Evolutionary conservation across 2,113 vertebrate species (phyloP), one percentile per base, ranked within the genome.

Genomic region (Rhinolophus ferrumequinum): DNA sequence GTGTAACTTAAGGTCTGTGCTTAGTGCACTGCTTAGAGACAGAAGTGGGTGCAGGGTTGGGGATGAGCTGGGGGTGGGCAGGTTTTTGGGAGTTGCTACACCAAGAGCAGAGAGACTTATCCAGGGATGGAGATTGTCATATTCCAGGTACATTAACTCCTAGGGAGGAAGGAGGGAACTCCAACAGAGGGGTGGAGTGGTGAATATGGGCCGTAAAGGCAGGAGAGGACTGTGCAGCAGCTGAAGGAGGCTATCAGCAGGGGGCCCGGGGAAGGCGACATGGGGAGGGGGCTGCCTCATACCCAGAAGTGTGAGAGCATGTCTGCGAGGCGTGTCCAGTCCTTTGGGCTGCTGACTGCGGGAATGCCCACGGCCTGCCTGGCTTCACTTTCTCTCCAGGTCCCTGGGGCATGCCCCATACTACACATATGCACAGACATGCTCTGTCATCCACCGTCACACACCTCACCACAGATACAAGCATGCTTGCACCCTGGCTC

Each of bases 291-390:
- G 38, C 44, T 54, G 11, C 52, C 50, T 56, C 50, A 13, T 0
- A 26, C 67, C 76, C 14, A n/a, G 33, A 47, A 72, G n/a, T 10
- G 0, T 35, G 60, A 94, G 3, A 22, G 30, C 70, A 15, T 0
- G 5, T 30, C 28, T 30, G 38, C 35, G 18, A 70, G 50, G 4
- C 21, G 50, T 2, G 3, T 22, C n/a, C 0, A 2, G 24, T 16
- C 12, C 85, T 64, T 8, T 18, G 38, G n/a, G 24, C 75, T 90
- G 11, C 13, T 54, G 69, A 8, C 11, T 38, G 16, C 19, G 19
- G 41, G 66, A 21, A 22, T 1, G 16, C 41, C 26, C 15, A 2
- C 8, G 26, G 69, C 52, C 33, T 10, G 2, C 52, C 30, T 19
- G 24, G 47, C 13, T 21, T 66, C 1, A 0, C 56, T 22, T 24